Evolutionary conservation across 2,888 invertebrate genomes (phyloP), one percentile per base, ranked within the genome.

Genomic region (Sinopyrophorus schimmeli): DNA sequence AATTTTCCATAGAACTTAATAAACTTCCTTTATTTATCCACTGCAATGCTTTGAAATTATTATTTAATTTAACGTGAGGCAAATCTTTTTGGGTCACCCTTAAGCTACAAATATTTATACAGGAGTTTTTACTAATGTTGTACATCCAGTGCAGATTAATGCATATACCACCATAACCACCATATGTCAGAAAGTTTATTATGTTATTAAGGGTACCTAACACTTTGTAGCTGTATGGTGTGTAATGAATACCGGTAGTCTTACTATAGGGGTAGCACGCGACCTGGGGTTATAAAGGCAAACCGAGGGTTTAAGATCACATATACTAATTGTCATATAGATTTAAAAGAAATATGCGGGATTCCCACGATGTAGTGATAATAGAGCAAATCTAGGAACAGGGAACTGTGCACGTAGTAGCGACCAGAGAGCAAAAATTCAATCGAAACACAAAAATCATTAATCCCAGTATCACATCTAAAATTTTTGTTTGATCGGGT

Each of bases 231-330:
- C 32, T 38, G 20, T 37, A 28, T 26, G 49, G 38, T 49, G 43
- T 31, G 42, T 35, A 42, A 43, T 42, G 42, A 50, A 48, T 48
- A 48, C 31, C 42, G 24, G 28, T 21, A 49, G n/a, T n/a, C n/a
- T 23, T 23, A 30, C 52, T 48, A 63, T 65, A 61, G 53, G 65
- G 65, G 65, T 60, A 59, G 64, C 65, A 65, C 65, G 65, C 65
- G 65, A 59, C 62, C 47, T 47, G 55, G 57, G 53, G 52, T 55
- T 54, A 52, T 47, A 44, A 38, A 42, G 42, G 39, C 23, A 47
- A 35, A 47, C 20, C 41, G 28, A 23, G 28, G 40, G 37, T 16
- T 23, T 41, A 51, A 51, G 44, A 51, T 51, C 46, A 34, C 41
- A 46, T 38, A 50, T 20, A 31, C 38, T 23, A 44, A 50, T 50